Evolutionary conservation across 2,888 invertebrate species (phyloP), one percentile per base, ranked within the genome.

Genomic region (Fragum fragum): DNA sequence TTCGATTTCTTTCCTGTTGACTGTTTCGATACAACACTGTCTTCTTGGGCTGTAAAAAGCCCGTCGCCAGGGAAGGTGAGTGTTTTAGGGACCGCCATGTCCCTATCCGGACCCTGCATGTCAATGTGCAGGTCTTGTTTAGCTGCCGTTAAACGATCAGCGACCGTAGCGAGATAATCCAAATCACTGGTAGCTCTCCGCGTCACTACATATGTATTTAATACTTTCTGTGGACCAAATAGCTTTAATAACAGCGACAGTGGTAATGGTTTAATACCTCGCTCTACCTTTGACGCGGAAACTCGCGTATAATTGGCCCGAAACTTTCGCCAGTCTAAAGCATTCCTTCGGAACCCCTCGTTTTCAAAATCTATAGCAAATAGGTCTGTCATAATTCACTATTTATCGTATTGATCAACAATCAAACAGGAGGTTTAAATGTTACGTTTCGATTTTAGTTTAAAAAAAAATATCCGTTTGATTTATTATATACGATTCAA

Each of bases 181-280:
- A 76, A 29, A 29, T 79, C 81, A 72, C 72, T 57, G 26, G 72
- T 75, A 42, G 36, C 70, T 52, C 77, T 39, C 21, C 79, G 70
- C 23, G 71, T 73, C 21, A 86, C 76, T 28, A 83, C 81, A 75
- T 74, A 81, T 16, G 86, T 86, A 52, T 76, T 76, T 68, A 83
- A 78, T 23, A 86, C 81, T 73, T 86, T 86, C 68, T 77, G 81
- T 18, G 81, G 81, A n/a, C 86, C 86, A 11, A 81, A 83, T 16
- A 86, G 66, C 47, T 83, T 86, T 53, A 86, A 59, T 66, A 86
- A 74, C 7, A 86, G 74, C 26, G 81, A 72, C 23, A 86, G 76
- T 16, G 86, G 86, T 55, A 86, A 68, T n/a, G 86, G 86, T 74
- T 83, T 86, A 69, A 86, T 86, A n/a, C 86, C 86, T 16, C 86